Evolutionary conservation across 2,888 invertebrate species (phyloP), one percentile per base, ranked within the genome.

Genomic region (Keiferia lycopersicella): DNA sequence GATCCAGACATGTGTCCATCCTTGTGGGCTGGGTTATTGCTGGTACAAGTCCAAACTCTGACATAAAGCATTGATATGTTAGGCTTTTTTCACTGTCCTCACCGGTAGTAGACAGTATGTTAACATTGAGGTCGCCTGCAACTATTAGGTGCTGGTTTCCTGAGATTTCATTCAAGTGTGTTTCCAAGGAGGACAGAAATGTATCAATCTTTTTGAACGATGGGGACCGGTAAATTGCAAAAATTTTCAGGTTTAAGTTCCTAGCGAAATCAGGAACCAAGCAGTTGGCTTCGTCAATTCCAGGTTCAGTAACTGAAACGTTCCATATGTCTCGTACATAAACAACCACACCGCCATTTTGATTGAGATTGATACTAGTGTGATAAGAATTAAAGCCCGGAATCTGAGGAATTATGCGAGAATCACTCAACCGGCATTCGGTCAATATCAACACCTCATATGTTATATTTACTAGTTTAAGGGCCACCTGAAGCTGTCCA

Each of bases 261-360:
- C 14, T 57, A 4, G 34, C 1, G 1, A 57, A 16, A 34, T 57
- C 16, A 34, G 30, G n/a, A 4, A 57, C 6, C 4, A 57, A 18
- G 26, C 57, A 57, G 3, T 57, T 18, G 2, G 57, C 30, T 12
- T 57, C 57, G 6, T 22, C 30, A 57, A 57, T 22, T 14, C 12
- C 34, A 7, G 57, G 57, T 57, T 57, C 57, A 12, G 14, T 11
- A 10, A 34, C 57, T 3, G 34, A 14, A 2, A 18, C 34, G 7
- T 18, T 30, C 57, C 30, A 57, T 18, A 8, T 16, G 34, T 57
- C 57, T 57, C 34, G 12, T 16, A 57, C 34, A 10, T 57, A 57
- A 12, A 34, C 30, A 7, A 57, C 57, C 4, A 57, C 57, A 30
- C 57, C 57, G n/a, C 57, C 34, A 16, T 57, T 57, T 57, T 57